These are phyloP conservation scores for Excalfactoria chinensis DNA, from an alignment of 2,113 vertebrate genomes.

Conservation along the genomic window DNA sequence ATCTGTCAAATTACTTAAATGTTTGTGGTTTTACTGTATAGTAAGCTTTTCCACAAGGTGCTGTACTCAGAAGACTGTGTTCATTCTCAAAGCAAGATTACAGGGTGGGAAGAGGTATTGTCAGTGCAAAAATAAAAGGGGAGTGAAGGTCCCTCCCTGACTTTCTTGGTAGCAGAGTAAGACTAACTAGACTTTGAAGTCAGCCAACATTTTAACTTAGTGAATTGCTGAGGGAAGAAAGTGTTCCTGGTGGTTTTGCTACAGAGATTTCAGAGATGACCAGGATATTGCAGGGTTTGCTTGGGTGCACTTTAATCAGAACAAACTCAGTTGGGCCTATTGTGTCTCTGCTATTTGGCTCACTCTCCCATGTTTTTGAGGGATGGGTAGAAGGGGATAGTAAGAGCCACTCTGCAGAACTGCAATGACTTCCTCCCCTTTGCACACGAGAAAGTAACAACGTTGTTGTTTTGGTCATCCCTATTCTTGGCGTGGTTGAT, in stretches of 20 bases:
- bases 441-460: background rate
- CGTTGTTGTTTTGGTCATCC: background rate
- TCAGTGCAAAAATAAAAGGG: background rate
- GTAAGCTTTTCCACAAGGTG: background rate
- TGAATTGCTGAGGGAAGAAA: background rate
- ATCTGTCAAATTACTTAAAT: slow-evolving; percentile 34
- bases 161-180: background rate
- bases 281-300: background rate
- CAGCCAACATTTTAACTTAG: background rate
- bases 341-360: too few species aligned
- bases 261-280: background rate
- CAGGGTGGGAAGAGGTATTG: slow-evolving; percentile 4
- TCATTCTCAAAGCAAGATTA: slow-evolving; percentile 22
- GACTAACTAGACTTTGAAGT: background rate
- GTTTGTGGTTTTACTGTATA: slow-evolving; percentile 43
- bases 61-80: background rate
- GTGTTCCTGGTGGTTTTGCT: background rate
- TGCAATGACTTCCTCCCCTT: background rate
- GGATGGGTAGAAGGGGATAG: background rate
- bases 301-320: background rate
- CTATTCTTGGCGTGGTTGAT: background rate
- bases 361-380: background rate
- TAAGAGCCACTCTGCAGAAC: background rate
- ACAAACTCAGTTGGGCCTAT: background rate
- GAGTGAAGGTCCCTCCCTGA: background rate